These are phyloP conservation scores for Luperina nickerlii DNA, from an alignment of 2,888 invertebrate genomes.

Conservation along the genomic window DNA sequence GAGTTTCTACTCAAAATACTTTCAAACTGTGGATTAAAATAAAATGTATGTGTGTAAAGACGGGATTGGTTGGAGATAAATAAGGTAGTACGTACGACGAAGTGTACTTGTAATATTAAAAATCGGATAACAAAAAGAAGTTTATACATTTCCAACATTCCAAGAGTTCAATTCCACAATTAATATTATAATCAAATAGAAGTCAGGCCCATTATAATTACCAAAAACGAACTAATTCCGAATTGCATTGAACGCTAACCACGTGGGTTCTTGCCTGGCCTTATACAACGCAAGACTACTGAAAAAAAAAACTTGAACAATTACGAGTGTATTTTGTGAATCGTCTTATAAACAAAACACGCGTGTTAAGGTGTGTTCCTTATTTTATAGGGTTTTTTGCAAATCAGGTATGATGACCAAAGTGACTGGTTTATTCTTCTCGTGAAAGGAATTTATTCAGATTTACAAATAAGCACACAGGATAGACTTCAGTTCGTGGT, in stretches of 20 bases:
- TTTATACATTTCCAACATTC: neutral
- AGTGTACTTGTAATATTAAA: neutral
- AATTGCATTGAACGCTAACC: neutral
- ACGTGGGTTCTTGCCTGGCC: neutral
- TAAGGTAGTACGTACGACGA: neutral
- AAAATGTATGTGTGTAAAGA: conserved; percentile 33
- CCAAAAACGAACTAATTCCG: neutral
- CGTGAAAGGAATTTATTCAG: no score
- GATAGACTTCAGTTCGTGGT: no score
- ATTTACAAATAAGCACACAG: no score
- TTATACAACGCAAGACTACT: neutral
- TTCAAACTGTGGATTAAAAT: conserved; percentile 42
- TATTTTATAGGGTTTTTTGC: no score
- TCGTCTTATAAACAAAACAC: no score
- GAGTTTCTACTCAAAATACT: conserved; percentile 55
- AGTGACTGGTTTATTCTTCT: no score
- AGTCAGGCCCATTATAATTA: neutral
- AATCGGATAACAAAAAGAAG: neutral
- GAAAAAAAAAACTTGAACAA: no score
- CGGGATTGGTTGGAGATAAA: neutral
- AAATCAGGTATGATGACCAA: no score
- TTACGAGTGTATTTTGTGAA: no score
- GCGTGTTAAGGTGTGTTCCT: no score
- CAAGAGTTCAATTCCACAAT: neutral
- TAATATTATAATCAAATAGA: neutral